Conservation (phyloP, 2,888 invertebrate genomes). For the Dermolepida albohirtum region DNA sequence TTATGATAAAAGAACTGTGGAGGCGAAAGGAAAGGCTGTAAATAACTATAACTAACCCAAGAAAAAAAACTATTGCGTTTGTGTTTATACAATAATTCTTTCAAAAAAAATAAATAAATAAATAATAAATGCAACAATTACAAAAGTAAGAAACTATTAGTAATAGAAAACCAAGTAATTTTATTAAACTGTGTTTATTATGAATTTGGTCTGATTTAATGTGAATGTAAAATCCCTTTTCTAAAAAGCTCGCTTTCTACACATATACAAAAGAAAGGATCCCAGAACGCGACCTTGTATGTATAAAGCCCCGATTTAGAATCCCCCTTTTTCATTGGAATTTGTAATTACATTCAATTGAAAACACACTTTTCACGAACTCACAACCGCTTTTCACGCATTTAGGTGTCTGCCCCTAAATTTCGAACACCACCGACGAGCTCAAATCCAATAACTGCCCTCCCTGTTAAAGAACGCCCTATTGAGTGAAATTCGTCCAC, state of each 20-base stretch:
- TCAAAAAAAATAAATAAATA: too few relatives aligned
- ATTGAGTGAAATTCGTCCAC: constrained; percentile 6
- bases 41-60: too few relatives aligned
- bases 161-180: too few relatives aligned
- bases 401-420: constrained; percentile 1
- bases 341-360: constrained; percentile 23
- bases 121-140: too few relatives aligned
- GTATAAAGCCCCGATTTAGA: constrained; percentile 6
- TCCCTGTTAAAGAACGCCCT: constrained; percentile 2
- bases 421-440: constrained; percentile 10
- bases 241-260: not conserved
- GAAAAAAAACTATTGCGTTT: too few relatives aligned
- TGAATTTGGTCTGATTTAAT: not conserved
- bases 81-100: too few relatives aligned
- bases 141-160: too few relatives aligned
- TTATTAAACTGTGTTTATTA: not conserved
- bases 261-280: constrained; percentile 1
- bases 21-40: too few relatives aligned
- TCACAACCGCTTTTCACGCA: constrained; percentile 11
- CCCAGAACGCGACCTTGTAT: not conserved
- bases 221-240: too few relatives aligned
- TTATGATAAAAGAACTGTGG: too few relatives aligned
- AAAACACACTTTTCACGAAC: constrained; percentile 8
- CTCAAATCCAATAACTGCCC: constrained; percentile 12
- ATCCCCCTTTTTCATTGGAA: constrained; percentile 19